Conservation (phyloP, 1,140 invertebrate species). For the Paramacrobiotus metropolitanus region DNA sequence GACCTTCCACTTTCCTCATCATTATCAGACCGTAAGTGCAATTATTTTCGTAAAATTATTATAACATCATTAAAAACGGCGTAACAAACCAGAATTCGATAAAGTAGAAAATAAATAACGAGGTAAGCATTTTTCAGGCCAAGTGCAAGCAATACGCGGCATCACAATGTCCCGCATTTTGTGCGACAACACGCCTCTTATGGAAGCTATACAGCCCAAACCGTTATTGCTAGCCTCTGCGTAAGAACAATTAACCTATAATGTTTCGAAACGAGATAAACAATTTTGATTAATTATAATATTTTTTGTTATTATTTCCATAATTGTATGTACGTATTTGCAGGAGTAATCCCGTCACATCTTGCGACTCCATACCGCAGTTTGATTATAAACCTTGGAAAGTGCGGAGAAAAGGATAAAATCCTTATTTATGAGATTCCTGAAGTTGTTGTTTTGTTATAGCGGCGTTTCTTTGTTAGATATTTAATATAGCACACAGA, state of each 20-base stretch:
- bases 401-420: too few relatives aligned
- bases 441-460: too few relatives aligned
- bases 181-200: background rate
- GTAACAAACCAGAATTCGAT: too few relatives aligned
- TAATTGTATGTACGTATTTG: background rate
- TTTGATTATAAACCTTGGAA: background rate
- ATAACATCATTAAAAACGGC: too few relatives aligned
- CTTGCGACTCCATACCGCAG: background rate
- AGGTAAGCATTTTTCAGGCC: background rate
- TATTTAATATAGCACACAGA: too few relatives aligned
- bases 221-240: background rate
- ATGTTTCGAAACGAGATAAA: too few relatives aligned
- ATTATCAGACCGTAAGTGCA: background rate
- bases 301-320: background rate
- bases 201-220: background rate
- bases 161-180: background rate
- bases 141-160: background rate
- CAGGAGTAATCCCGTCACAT: background rate
- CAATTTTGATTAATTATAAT: background rate
- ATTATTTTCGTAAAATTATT: background rate
- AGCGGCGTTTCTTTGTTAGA: too few relatives aligned
- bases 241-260: background rate
- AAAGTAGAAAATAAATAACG: too few relatives aligned
- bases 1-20: constrained; percentile 1
- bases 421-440: too few relatives aligned